Evolutionary conservation across 2,797 vertebrate species (phyloP).

Genomic region (Buceros bicornis): DNA sequence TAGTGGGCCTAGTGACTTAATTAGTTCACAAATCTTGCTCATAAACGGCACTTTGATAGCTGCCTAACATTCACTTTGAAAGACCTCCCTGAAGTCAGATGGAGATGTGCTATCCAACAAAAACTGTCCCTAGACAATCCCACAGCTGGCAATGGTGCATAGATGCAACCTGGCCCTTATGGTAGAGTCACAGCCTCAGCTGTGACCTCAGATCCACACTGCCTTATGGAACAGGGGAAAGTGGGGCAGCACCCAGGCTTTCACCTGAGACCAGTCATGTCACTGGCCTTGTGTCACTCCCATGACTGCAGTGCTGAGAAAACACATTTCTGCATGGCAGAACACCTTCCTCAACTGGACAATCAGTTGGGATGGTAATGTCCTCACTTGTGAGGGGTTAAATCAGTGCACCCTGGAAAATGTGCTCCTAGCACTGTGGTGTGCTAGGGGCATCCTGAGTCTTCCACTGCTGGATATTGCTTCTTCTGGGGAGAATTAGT

Average conservation of each 20-base stretch:
- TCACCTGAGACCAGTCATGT: accelerated
- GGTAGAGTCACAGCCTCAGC: neutral
- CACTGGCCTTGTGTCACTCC: neutral
- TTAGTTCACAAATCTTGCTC: conserved; percentile 56
- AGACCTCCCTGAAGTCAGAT: conserved; percentile 6
- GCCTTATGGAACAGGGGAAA: neutral
- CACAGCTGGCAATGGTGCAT: neutral
- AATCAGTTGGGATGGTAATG: neutral
- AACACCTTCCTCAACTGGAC: neutral
- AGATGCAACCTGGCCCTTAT: neutral
- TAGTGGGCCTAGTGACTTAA: conserved; percentile 49
- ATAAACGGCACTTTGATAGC: conserved; percentile 33
- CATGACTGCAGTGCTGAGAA: neutral
- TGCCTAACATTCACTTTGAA: conserved; percentile 25
- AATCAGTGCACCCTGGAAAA: neutral
- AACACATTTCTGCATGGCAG: neutral
- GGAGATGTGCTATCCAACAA: neutral
- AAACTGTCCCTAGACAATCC: neutral
- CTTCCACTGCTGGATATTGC: accelerated
- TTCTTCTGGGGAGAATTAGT: neutral
- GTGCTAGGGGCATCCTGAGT: neutral
- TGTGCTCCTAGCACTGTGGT: neutral
- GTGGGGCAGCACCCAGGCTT: neutral
- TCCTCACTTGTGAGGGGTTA: neutral
- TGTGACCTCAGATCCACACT: neutral